These are phyloP conservation scores for Chrysodeixis includens DNA, from an alignment of 2,888 invertebrate genomes.

Conservation along the genomic window DNA sequence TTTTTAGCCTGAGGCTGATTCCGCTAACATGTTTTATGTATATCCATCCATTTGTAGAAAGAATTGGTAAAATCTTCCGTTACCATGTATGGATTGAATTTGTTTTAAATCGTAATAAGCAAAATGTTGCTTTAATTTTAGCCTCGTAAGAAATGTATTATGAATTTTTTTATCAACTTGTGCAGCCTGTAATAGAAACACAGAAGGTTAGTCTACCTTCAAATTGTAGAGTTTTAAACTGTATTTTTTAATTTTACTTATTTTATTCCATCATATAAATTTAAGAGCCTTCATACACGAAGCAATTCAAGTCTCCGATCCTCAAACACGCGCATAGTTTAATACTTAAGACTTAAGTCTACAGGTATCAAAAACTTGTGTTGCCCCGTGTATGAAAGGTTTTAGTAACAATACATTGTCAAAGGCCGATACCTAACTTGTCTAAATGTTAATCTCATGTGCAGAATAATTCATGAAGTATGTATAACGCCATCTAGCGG, in stretches of 20 bases:
- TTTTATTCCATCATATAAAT: not conserved
- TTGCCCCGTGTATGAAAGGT: no score
- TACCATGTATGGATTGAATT: not conserved
- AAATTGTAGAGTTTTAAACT: not conserved
- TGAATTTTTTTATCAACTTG: not conserved
- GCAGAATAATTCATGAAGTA: not conserved
- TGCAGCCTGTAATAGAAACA: conserved; percentile 4
- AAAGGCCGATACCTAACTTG: not conserved
- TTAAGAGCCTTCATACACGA: no score
- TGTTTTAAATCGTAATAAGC: not conserved
- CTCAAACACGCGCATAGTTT: no score
- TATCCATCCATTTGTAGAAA: conserved; percentile 14
- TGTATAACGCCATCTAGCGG: not conserved
- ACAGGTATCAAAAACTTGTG: no score
- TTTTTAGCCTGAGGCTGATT: conserved; percentile 64
- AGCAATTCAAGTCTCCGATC: no score
- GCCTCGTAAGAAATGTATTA: not conserved
- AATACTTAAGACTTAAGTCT: no score
- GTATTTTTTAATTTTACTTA: not conserved
- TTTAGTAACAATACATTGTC: no score
- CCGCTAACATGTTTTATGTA: conserved; percentile 46
- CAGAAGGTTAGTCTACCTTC: not conserved
- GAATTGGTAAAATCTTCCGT: conserved; percentile 15
- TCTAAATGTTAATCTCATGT: not conserved
- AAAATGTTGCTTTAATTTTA: not conserved